Evolutionary conservation across 2,888 invertebrate genomes (phyloP).

Genomic region (Chrysomela aeneicollis): DNA sequence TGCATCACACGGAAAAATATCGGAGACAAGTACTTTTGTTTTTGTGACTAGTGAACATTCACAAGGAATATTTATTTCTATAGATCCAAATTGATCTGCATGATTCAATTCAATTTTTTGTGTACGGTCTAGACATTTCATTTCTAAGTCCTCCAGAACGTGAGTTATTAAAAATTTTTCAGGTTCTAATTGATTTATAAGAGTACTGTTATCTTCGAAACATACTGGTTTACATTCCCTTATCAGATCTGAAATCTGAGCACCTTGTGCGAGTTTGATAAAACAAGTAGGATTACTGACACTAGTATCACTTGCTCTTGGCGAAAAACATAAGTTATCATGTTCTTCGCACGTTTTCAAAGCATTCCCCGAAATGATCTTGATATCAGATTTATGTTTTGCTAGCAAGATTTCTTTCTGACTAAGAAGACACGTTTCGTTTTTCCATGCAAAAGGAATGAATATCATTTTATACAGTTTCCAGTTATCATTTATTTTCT

Average conservation of each 20-base stretch:
- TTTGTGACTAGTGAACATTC: neutral
- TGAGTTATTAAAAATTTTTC: slow-evolving; percentile 3
- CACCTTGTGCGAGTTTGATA: neutral
- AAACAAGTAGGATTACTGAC: neutral
- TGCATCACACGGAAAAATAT: slow-evolving; percentile 4
- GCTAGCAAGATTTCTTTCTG: neutral
- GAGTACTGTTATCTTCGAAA: neutral
- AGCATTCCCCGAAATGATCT: neutral
- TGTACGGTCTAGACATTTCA: slow-evolving; percentile 3
- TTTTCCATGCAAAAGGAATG: neutral
- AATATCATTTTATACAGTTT: neutral
- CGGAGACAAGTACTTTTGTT: neutral
- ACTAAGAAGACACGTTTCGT: slow-evolving; percentile 1
- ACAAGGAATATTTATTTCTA: neutral
- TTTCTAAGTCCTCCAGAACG: neutral
- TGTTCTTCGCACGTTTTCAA: neutral
- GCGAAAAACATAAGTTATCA: slow-evolving; percentile 1
- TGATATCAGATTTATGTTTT: neutral
- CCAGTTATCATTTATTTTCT: slow-evolving; percentile 4
- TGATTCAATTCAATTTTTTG: neutral
- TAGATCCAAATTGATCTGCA: neutral
- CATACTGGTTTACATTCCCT: neutral
- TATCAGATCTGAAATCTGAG: slow-evolving; percentile 12
- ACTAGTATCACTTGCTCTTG: slow-evolving; percentile 1
- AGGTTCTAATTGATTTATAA: neutral